Percentiles rank a stretch among this genome's conserved stretches.
Conservation (phyloP, 2,113 vertebrate genomes). For the Periophthalmus modestus region DNA sequence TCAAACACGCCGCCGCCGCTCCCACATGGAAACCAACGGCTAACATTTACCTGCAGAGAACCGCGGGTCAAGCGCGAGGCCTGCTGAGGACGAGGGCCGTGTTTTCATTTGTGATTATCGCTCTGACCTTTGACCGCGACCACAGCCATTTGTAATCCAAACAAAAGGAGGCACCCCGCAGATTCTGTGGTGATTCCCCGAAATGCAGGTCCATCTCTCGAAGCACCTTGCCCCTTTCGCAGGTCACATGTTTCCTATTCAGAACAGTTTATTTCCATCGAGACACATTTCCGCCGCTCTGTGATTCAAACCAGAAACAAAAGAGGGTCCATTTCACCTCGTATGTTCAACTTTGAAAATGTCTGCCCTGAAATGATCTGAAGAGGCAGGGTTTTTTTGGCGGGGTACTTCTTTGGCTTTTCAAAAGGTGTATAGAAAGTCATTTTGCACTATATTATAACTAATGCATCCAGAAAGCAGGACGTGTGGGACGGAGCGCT, state of each 20-base stretch:
- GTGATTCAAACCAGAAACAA: slow-evolving; percentile 79
- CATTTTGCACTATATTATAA: slow-evolving; percentile 72
- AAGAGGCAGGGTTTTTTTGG: slow-evolving; percentile 33
- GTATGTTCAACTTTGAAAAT: slow-evolving; percentile 26
- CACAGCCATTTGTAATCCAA: slow-evolving; percentile 67
- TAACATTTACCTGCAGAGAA: slow-evolving; percentile 66
- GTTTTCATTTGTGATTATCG: slow-evolving; percentile 75
- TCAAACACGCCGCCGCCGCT: slow-evolving; percentile 26
- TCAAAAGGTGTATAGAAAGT: slow-evolving; percentile 58
- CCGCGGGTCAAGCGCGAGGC: slow-evolving; percentile 49
- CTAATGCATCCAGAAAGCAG: slow-evolving; percentile 68
- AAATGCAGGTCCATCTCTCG: slow-evolving; percentile 30
- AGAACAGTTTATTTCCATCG: slow-evolving; percentile 74
- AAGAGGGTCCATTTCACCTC: slow-evolving; percentile 36
- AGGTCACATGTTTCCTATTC: slow-evolving; percentile 78
- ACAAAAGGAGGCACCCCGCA: slow-evolving; percentile 63
- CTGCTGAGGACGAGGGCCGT: slow-evolving; percentile 48
- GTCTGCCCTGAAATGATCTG: slow-evolving; percentile 66
- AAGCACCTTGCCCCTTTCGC: slow-evolving; percentile 53
- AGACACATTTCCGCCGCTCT: slow-evolving; percentile 76
- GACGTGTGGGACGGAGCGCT: slow-evolving; percentile 47
- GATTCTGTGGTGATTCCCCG: slow-evolving; percentile 39
- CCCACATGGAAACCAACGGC: slow-evolving; percentile 45
- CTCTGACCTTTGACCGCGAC: slow-evolving; percentile 67
- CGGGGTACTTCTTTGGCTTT: slow-evolving; percentile 34